Conservation (phyloP, 2,113 vertebrate genomes). For the Corynorhinus townsendii region DNA sequence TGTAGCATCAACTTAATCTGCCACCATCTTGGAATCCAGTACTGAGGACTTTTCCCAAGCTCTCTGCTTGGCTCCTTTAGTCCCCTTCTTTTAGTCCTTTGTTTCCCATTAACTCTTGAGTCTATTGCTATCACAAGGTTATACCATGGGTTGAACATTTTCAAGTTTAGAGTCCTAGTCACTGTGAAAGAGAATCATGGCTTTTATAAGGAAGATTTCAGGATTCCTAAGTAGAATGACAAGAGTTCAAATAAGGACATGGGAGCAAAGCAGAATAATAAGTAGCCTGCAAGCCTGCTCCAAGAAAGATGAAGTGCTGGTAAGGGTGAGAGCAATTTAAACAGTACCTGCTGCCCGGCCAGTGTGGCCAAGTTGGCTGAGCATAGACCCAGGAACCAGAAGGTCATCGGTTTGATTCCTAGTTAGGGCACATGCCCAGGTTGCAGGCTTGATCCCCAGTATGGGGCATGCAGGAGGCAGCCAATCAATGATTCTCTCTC, state of each 20-base stretch:
- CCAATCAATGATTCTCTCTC: neutral
- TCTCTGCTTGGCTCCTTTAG: neutral
- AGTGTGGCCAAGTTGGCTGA: too few relatives aligned
- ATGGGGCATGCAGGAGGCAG: neutral
- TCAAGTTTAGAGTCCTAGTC: slow-evolving; percentile 46
- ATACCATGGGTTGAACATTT: neutral
- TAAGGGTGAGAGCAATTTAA: too few relatives aligned
- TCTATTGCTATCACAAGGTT: neutral
- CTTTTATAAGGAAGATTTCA: neutral
- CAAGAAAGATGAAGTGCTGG: too few relatives aligned
- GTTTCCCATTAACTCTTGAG: slow-evolving; percentile 37
- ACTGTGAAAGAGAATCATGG: neutral
- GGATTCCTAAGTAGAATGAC: neutral
- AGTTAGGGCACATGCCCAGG: too few relatives aligned
- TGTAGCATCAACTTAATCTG: too few relatives aligned
- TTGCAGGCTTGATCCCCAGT: too few relatives aligned
- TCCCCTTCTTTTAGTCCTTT: neutral
- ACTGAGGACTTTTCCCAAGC: neutral
- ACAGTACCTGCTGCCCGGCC: too few relatives aligned
- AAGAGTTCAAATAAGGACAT: neutral
- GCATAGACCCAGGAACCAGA: neutral
- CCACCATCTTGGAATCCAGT: too few relatives aligned
- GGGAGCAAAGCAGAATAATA: neutral
- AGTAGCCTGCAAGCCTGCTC: neutral
- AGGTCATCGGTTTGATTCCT: too few relatives aligned